Conservation (phyloP, 2,888 invertebrate genomes). For the Dolomedes plantarius region DNA sequence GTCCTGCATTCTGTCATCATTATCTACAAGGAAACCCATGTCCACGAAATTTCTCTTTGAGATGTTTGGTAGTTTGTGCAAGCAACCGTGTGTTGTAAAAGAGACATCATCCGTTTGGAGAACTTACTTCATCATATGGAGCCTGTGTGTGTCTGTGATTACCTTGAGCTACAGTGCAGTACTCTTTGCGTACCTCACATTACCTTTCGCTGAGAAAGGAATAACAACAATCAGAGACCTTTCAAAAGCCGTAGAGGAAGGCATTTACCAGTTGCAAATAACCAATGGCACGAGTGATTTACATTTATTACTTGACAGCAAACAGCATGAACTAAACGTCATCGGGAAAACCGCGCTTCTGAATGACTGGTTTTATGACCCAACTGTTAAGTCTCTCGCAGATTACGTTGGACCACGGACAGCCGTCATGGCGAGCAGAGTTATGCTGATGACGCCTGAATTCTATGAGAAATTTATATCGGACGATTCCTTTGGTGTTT, state of each 20-base stretch:
- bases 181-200: conserved; percentile 22
- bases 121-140: background rate
- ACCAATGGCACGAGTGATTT: background rate
- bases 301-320: conserved; percentile 10
- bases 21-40: background rate
- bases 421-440: background rate
- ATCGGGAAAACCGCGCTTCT: background rate
- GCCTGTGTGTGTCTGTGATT: background rate
- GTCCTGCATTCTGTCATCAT: background rate
- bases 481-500: conserved; percentile 18
- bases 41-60: background rate
- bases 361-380: conserved; percentile 26
- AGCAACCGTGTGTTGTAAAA: background rate
- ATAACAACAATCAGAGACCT: conserved; percentile 25
- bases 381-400: background rate
- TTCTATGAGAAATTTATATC: background rate
- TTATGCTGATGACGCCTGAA: background rate
- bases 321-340: background rate
- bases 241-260: background rate
- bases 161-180: conserved; percentile 20
- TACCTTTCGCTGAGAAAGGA: conserved; percentile 13
- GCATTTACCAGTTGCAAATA: background rate
- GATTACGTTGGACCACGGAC: background rate
- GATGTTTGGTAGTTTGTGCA: conserved; percentile 14
- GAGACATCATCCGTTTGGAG: background rate